These are phyloP conservation scores for Perccottus glenii DNA, from an alignment of 2,113 vertebrate species.

Conservation along the genomic window DNA sequence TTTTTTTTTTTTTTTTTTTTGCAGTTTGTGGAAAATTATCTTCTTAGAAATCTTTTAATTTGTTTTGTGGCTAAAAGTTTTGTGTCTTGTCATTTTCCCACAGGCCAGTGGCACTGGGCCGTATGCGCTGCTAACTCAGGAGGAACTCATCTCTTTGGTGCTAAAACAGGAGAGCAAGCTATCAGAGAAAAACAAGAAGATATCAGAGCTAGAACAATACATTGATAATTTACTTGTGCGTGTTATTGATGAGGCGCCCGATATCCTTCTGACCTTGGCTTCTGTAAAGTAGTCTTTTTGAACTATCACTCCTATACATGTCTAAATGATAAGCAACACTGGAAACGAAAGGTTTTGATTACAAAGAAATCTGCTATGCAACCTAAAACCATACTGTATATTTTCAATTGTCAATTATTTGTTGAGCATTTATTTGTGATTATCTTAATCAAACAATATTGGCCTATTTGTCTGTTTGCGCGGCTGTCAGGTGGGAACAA, in stretches of 20 bases:
- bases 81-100: not conserved
- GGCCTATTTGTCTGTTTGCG: no score
- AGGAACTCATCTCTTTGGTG: conserved; percentile 90
- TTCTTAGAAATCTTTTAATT: not conserved
- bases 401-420: no score
- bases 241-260: conserved; percentile 92
- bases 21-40: not conserved
- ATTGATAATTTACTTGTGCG: conserved; percentile 92
- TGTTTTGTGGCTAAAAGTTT: not conserved
- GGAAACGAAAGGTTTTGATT: no score
- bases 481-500: no score
- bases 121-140: conserved; percentile 87
- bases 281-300: conserved; percentile 46
- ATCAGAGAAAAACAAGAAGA: conserved; percentile 82
- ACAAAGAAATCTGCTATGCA: no score
- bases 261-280: conserved; percentile 82
- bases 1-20: no score
- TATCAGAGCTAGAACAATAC: conserved; percentile 89
- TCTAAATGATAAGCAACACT: no score
- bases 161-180: conserved; percentile 88
- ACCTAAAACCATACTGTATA: no score
- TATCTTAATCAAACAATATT: no score
- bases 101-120: conserved; percentile 66
- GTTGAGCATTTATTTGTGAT: no score
- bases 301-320: no score